phyloP scores from a whole-genome alignment of 2,797 vertebrate genomes.

The Erpetoichthys calabaricus region DNA sequence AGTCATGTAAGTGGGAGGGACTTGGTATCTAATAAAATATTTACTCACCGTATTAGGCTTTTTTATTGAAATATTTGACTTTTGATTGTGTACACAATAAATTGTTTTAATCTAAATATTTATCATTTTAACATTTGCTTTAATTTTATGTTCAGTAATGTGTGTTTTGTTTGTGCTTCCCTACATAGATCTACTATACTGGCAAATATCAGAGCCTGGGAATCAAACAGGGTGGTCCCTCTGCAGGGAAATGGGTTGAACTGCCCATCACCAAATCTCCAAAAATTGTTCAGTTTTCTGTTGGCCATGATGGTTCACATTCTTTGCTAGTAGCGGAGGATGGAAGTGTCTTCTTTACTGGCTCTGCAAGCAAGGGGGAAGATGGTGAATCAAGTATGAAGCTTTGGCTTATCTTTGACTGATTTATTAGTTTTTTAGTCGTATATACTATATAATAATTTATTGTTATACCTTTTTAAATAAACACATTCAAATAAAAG shows the following conservation, averaged over 20 bases:
- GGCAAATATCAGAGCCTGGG: constrained; percentile 97
- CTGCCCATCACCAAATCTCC: constrained; percentile 93
- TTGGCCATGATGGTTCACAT: constrained; percentile 93
- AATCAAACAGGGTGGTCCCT: constrained; percentile 95
- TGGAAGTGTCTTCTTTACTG: constrained; percentile 94
- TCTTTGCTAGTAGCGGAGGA: constrained; percentile 92
- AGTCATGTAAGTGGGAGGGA: too few relatives aligned
- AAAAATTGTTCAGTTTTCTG: constrained; percentile 91
- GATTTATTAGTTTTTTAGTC: not conserved
- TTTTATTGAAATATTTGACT: too few relatives aligned
- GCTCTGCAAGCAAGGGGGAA: constrained; percentile 95
- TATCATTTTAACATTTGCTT: too few relatives aligned
- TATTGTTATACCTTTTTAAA: not conserved
- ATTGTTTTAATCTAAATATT: too few relatives aligned
- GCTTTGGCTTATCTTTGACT: constrained; percentile 3
- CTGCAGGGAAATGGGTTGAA: constrained; percentile 94
- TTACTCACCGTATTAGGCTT: too few relatives aligned
- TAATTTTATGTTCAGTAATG: too few relatives aligned
- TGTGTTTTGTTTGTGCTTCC: not conserved
- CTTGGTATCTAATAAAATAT: too few relatives aligned
- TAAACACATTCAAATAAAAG: too few relatives aligned
- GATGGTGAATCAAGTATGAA: constrained; percentile 91
- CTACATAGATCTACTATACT: constrained; percentile 84
- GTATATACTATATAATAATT: not conserved
- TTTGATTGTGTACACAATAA: too few relatives aligned